phyloP scores from a whole-genome alignment of 1,140 invertebrate species.

The Drosophila insularis region DNA sequence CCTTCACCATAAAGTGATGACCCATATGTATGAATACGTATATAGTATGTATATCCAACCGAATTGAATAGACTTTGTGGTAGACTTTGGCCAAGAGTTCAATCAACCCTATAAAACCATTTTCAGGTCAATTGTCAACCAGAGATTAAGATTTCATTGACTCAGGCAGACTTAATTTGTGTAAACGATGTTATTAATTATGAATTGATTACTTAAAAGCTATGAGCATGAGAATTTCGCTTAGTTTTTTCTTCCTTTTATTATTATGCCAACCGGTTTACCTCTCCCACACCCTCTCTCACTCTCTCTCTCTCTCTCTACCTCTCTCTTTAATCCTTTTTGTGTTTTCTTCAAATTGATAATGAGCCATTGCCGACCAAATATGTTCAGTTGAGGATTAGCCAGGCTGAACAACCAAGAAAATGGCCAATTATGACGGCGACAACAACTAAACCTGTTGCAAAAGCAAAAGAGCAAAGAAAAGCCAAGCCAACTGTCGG shows the following conservation, averaged over 20 bases:
- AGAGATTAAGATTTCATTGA: too few species aligned
- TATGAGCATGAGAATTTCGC: background rate
- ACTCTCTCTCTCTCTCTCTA: background rate
- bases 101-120: too few species aligned
- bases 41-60: too few species aligned
- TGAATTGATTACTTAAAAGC: background rate
- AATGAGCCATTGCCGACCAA: background rate
- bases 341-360: too few species aligned
- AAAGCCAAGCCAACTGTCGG: conserved; percentile 21
- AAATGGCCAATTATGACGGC: conserved; percentile 68
- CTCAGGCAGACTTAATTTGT: too few species aligned
- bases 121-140: too few species aligned
- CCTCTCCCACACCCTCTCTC: background rate
- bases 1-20: conserved; percentile 29
- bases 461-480: conserved; percentile 2
- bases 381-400: conserved; percentile 27
- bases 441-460: conserved; percentile 53
- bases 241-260: background rate
- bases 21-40: too few species aligned
- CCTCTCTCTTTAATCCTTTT: too few species aligned
- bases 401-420: conserved; percentile 39
- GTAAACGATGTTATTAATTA: too few species aligned
- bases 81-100: too few species aligned
- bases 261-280: background rate
- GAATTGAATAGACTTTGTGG: too few species aligned